Evolutionary conservation across 1,140 invertebrate species (phyloP), one percentile per base, ranked within the genome.

Genomic region (Procambarus virginalis): DNA sequence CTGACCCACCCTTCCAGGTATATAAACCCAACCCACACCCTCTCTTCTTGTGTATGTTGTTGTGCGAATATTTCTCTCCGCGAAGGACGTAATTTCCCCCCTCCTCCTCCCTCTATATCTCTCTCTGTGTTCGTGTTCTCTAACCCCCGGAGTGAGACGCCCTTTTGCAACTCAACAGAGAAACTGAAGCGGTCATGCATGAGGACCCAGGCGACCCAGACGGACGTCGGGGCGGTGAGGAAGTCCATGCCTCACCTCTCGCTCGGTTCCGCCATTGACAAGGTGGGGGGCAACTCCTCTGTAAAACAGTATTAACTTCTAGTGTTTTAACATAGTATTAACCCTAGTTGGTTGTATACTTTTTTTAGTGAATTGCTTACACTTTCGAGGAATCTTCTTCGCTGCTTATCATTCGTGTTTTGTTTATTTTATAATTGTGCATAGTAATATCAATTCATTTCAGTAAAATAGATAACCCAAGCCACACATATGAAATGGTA

Each of bases 141-240:
- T 10, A 22, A 12, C 82, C 12, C 46, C 70, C 68, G 75, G 73
- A 85, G 68, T 73, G 68, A 73, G 68, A 73, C 22, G n/a, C 20
- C 70, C 46, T 58, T 70, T 58, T 70, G 45, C 45, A n/a, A 68
- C 70, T 48, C 84, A 93, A 64, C 92, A 96, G 97, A 97, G 94
- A 97, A 97, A 94, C 95, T 97, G 55, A 97, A 97, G 93, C 95
- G 97, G 92, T 96, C 96, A 84, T 95, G 96, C 1, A 98, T 98
- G 97, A 97, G 97, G 93, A 98, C 97, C 0, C 97, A 98, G 94
- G 97, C 97, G 2, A 98, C 97, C 0, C 97, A 98, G 94, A 98
- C 98, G 48, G 97, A 98, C 68, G 75, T 80, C 34, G 82, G 89
- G 45, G 51, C 80, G 80, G 90, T 91, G 58, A 89, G 91, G 68